Evolutionary conservation across 1,140 invertebrate genomes (phyloP).

Genomic region (Vanessa atalanta): DNA sequence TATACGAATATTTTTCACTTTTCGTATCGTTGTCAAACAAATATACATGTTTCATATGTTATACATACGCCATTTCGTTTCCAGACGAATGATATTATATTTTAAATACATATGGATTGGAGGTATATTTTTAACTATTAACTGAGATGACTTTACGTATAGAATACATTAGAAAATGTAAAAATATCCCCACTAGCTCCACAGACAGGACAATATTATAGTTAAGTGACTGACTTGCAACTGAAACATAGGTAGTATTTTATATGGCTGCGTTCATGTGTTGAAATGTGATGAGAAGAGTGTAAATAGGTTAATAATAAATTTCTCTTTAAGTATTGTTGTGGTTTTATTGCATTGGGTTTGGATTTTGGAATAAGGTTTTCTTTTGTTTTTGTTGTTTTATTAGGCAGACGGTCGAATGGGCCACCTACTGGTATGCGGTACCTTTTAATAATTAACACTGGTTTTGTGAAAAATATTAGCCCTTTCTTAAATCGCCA

Average conservation of each 20-base stretch:
- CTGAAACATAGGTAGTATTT: constrained; percentile 44
- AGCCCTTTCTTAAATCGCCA: too few relatives aligned
- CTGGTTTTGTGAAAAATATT: too few relatives aligned
- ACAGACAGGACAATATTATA: constrained; percentile 43
- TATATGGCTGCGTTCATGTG: constrained; percentile 54
- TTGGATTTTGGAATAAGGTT: too few relatives aligned
- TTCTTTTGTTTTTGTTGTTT: too few relatives aligned
- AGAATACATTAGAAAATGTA: not conserved
- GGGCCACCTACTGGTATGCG: too few relatives aligned
- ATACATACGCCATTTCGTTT: not conserved
- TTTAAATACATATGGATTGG: not conserved
- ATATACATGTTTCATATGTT: not conserved
- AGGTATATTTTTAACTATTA: not conserved
- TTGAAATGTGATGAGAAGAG: constrained; percentile 48
- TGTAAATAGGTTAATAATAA: constrained; percentile 72
- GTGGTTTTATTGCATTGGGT: constrained; percentile 19
- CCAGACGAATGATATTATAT: not conserved
- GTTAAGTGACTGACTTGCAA: constrained; percentile 46
- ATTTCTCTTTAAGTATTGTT: constrained; percentile 64
- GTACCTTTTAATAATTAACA: too few relatives aligned
- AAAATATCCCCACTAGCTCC: constrained; percentile 13
- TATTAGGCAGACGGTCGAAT: too few relatives aligned
- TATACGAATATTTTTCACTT: not conserved
- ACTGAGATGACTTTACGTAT: too few relatives aligned
- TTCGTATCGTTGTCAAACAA: not conserved